phyloP scores from a whole-genome alignment of 2,113 vertebrate genomes.

The Muntiacus reevesi region DNA sequence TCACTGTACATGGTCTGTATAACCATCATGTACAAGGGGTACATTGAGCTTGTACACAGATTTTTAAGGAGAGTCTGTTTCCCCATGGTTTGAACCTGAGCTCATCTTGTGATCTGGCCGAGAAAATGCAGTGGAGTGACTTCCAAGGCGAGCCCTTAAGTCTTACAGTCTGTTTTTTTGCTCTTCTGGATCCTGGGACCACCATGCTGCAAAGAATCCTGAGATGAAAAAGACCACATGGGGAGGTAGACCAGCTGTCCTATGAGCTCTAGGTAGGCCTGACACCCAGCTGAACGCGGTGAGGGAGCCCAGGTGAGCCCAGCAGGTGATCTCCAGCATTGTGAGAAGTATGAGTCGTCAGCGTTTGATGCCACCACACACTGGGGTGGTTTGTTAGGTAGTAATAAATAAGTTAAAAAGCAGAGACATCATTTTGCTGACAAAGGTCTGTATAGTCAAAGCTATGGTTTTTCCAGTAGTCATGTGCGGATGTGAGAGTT shows the following conservation, averaged over 20 bases:
- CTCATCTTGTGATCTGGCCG: fast-evolving
- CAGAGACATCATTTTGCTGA: neutral
- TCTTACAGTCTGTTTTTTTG: fast-evolving
- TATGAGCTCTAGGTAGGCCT: fast-evolving
- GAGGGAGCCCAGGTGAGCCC: neutral
- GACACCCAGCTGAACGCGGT: fast-evolving
- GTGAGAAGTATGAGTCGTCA: fast-evolving
- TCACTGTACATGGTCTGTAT: fast-evolving
- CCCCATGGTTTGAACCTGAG: neutral
- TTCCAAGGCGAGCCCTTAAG: too few relatives aligned
- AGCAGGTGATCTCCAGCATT: fast-evolving
- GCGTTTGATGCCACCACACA: fast-evolving
- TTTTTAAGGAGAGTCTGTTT: neutral
- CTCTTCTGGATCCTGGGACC: fast-evolving
- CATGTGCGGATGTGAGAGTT: neutral
- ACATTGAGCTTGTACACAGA: fast-evolving
- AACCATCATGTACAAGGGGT: fast-evolving
- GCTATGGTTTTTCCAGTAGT: neutral
- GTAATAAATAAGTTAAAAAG: neutral
- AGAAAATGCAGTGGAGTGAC: neutral
- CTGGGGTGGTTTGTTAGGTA: neutral
- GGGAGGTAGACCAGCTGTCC: fast-evolving
- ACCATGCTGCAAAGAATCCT: fast-evolving
- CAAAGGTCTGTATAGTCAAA: neutral
- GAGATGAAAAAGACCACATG: fast-evolving